phyloP scores from a whole-genome alignment of 2,113 vertebrate species.

The Entosphenus tridentatus region DNA sequence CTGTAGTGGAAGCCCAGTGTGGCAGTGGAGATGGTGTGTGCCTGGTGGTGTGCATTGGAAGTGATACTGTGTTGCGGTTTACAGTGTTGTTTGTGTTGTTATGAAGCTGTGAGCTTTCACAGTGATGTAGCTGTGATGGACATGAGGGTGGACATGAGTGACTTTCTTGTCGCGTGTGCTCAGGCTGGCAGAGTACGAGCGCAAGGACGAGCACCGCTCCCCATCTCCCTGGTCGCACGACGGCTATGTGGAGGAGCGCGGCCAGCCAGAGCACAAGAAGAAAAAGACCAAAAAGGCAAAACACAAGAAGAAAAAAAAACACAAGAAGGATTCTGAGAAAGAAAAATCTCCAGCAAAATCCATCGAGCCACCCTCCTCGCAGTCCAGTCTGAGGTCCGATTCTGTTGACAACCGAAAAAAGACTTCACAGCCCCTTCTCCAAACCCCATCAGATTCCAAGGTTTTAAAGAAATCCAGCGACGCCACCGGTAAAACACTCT shows the following conservation, averaged over 20 bases:
- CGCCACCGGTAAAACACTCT: too few species aligned
- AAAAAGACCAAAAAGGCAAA: slow-evolving; percentile 67
- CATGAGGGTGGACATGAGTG: too few species aligned
- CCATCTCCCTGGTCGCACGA: slow-evolving; percentile 35
- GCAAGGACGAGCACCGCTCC: too few species aligned
- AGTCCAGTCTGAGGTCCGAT: slow-evolving; percentile 22
- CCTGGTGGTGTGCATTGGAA: too few species aligned
- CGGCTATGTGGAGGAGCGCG: slow-evolving; percentile 19
- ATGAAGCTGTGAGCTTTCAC: too few species aligned
- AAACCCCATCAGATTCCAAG: slow-evolving; percentile 25
- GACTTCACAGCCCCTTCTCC: slow-evolving; percentile 26
- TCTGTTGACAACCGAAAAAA: slow-evolving; percentile 30
- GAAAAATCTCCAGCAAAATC: slow-evolving; percentile 38
- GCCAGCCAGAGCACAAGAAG: slow-evolving; percentile 32
- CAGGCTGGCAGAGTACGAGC: too few species aligned
- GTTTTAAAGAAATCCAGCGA: slow-evolving; percentile 19
- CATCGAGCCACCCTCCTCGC: slow-evolving; percentile 17
- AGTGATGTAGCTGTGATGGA: too few species aligned
- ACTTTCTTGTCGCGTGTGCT: too few species aligned
- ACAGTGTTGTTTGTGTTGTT: too few species aligned
- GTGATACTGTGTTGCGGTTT: too few species aligned
- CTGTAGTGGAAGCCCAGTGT: too few species aligned
- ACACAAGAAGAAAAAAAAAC: slow-evolving; percentile 70
- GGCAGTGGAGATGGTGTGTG: too few species aligned
- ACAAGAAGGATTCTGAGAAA: slow-evolving; percentile 52